Percentiles rank a stretch among this genome's conserved stretches.
These are phyloP conservation scores for Mamestra configurata DNA, from an alignment of 1,140 invertebrate genomes.

Conservation along the genomic window DNA sequence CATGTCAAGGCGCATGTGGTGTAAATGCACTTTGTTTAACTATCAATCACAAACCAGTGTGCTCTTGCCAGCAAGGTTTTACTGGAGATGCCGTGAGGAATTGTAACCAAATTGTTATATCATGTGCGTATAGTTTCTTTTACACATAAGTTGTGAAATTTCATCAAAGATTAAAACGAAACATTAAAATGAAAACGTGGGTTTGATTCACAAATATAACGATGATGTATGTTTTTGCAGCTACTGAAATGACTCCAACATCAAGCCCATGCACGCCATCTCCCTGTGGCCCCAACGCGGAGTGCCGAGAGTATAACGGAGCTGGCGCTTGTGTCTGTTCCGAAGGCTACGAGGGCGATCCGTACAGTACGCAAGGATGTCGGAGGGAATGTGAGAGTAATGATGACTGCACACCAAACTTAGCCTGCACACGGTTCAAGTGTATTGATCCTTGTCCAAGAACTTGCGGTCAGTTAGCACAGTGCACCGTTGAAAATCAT, in stretches of 20 bases:
- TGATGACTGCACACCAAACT: constrained; percentile 91
- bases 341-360: constrained; percentile 91
- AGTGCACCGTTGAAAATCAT: constrained; percentile 92
- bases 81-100: constrained; percentile 86
- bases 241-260: constrained; percentile 83
- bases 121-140: constrained; percentile 71
- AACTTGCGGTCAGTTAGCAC: constrained; percentile 92
- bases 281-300: constrained; percentile 91
- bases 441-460: constrained; percentile 93
- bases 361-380: constrained; percentile 90
- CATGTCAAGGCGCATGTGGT: constrained; percentile 92
- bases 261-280: constrained; percentile 91
- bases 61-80: constrained; percentile 87
- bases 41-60: constrained; percentile 90
- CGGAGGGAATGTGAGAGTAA: constrained; percentile 93
- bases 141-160: background rate
- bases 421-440: constrained; percentile 92
- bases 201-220: background rate
- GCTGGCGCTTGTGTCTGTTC: constrained; percentile 92
- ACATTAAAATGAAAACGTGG: background rate
- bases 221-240: constrained; percentile 70
- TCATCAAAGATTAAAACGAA: constrained; percentile 26
- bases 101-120: constrained; percentile 78
- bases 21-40: constrained; percentile 90
- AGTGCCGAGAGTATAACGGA: constrained; percentile 90